Evolutionary conservation across 2,888 invertebrate genomes (phyloP), one percentile per base, ranked within the genome.

Genomic region (Nipponacmea schrenckii): DNA sequence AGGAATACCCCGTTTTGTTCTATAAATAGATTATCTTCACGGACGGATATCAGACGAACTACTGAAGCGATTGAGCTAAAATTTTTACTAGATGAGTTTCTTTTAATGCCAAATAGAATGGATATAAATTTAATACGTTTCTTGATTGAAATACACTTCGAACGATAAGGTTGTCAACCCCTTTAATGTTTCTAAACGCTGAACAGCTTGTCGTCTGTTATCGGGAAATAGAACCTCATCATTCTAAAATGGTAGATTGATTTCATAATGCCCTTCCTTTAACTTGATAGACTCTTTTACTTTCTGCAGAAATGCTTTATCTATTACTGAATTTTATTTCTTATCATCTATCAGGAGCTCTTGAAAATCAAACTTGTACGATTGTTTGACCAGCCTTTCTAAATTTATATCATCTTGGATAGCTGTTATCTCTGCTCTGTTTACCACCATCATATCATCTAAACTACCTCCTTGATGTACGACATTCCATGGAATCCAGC

Each of bases 221-320:
- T 69, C 64, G 17, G 72, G 72, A 62, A 72, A 56, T 31, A 24
- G 24, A 15, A 64, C 64, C 17, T 65, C 44, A 17, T 69, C 27
- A 17, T 69, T 44, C 39, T 63, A 20, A 31, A 69, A 66, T 12
- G 69, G 72, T 14, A 72, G 48, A 45, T 27, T 56, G 17, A 72
- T 66, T 39, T 69, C 45, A 39, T 72, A 69, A 31, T 69, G 69
- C 15, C 72, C 69, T 26, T 72, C 56, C 12, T 39, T n/a, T 17
- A 72, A n/a, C 10, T 12, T 17, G 20, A 65, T 65, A 24, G 70
- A 65, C n/a, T 69, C 62, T 14, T 69, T 15, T 7, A 72, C 69
- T n/a, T 69, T 72, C 48, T 44, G 15, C 45, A 69, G 15, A 39
- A 72, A 72, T 39, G 15, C 12, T 44, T 69, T 72, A 27, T 72